These are phyloP conservation scores for Eubasilissa regina DNA, from an alignment of 1,140 invertebrate genomes.

Conservation along the genomic window DNA sequence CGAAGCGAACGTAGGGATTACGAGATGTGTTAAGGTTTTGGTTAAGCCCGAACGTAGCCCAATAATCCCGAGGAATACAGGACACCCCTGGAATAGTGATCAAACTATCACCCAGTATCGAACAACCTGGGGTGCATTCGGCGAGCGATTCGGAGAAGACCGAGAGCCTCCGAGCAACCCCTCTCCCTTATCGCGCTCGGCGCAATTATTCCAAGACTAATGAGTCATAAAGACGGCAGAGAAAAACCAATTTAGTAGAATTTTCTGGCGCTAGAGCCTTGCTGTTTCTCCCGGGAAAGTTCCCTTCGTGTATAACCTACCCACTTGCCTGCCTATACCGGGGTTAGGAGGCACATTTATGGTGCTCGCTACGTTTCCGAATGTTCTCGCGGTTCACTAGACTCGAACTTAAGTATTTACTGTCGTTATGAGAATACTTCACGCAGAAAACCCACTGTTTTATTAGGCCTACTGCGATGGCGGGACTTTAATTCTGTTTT, in stretches of 20 bases:
- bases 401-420: constrained; percentile 6
- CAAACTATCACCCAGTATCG: background rate
- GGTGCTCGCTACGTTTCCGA: background rate
- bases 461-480: too few relatives aligned
- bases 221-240: constrained; percentile 48
- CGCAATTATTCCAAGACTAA: constrained; percentile 52
- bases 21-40: background rate
- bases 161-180: background rate
- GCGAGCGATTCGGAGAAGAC: background rate
- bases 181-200: constrained; percentile 39
- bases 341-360: too few relatives aligned
- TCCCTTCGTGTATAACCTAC: background rate
- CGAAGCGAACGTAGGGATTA: background rate
- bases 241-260: constrained; percentile 49
- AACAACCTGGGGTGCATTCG: background rate
- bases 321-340: too few relatives aligned
- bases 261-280: constrained; percentile 4
- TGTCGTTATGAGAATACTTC: constrained; percentile 2
- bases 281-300: constrained; percentile 3
- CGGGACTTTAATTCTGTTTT: too few relatives aligned
- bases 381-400: background rate
- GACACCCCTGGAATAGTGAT: constrained; percentile 5
- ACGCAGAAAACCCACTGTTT: background rate
- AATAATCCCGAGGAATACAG: background rate
- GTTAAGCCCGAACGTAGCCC: background rate